Percentiles rank a stretch among this genome's conserved stretches.
These are phyloP conservation scores for Melipona bicolor DNA, from an alignment of 2,888 invertebrate genomes.

Conservation along the genomic window DNA sequence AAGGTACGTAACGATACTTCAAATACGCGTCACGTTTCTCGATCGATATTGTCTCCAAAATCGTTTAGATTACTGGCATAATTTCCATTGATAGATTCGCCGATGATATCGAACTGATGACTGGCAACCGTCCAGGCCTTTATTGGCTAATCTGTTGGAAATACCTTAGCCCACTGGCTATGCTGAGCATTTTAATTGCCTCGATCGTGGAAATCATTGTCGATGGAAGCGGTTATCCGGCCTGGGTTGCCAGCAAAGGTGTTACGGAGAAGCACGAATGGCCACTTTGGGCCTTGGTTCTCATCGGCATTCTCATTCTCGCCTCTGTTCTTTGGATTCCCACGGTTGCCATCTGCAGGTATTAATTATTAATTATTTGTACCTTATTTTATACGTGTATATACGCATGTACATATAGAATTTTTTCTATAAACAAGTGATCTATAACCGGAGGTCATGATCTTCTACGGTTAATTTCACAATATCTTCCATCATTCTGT, in stretches of 20 bases:
- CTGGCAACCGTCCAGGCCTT: conserved; percentile 93
- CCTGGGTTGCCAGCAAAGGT: conserved; percentile 91
- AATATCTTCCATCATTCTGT: neutral
- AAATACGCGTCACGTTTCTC: neutral
- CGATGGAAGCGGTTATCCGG: conserved; percentile 93
- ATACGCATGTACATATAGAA: too few relatives aligned
- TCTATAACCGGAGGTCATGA: neutral
- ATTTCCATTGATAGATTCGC: conserved; percentile 88
- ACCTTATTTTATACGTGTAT: too few relatives aligned
- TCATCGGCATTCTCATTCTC: conserved; percentile 90
- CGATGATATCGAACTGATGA: conserved; percentile 98
- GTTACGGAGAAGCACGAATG: conserved; percentile 91
- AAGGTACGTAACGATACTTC: conserved; percentile 86
- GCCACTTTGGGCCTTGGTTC: conserved; percentile 93
- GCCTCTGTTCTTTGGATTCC: conserved; percentile 96
- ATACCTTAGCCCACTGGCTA: conserved; percentile 94
- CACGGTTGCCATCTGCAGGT: conserved; percentile 92
- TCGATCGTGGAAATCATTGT: conserved; percentile 92
- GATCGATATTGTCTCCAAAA: too few relatives aligned
- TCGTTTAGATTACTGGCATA: neutral
- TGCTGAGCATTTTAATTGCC: conserved; percentile 93
- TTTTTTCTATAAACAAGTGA: neutral
- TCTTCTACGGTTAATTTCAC: neutral
- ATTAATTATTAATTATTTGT: neutral
- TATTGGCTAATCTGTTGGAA: conserved; percentile 99